phyloP scores from a whole-genome alignment of 2,888 invertebrate genomes.

The Labia minor region DNA sequence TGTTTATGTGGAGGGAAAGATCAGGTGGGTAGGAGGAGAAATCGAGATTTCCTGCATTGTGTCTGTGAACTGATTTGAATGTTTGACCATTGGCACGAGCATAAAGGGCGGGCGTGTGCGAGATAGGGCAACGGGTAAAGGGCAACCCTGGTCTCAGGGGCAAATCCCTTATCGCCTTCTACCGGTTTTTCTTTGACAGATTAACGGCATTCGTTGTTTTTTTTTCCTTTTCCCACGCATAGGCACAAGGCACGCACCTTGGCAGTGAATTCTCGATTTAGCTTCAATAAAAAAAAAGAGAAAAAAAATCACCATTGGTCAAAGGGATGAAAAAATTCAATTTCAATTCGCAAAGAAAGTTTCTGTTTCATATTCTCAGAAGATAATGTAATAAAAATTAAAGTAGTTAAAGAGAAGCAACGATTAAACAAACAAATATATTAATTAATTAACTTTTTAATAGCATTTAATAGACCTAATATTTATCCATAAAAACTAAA shows the following conservation, averaged over 20 bases:
- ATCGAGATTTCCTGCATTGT: neutral
- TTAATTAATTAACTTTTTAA: no score
- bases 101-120: neutral
- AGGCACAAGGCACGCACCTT: neutral
- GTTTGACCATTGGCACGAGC: neutral
- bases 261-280: conserved; percentile 3
- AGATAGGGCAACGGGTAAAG: conserved; percentile 2
- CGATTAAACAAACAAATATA: no score
- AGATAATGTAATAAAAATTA: no score
- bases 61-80: conserved; percentile 2
- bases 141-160: neutral
- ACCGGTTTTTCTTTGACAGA: conserved; percentile 2
- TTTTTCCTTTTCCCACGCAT: neutral
- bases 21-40: no score
- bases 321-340: no score
- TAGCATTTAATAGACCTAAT: no score
- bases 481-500: no score
- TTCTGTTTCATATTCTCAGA: no score
- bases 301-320: no score
- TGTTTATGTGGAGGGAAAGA: conserved; percentile 1
- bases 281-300: neutral
- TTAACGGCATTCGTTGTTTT: conserved; percentile 1
- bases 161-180: neutral
- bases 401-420: no score
- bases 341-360: no score